A percentile compares a stretch with the other conserved stretches of the same genome.
Evolutionary conservation across 1,140 invertebrate species (phyloP).

Genomic region (Octopus bimaculoides): DNA sequence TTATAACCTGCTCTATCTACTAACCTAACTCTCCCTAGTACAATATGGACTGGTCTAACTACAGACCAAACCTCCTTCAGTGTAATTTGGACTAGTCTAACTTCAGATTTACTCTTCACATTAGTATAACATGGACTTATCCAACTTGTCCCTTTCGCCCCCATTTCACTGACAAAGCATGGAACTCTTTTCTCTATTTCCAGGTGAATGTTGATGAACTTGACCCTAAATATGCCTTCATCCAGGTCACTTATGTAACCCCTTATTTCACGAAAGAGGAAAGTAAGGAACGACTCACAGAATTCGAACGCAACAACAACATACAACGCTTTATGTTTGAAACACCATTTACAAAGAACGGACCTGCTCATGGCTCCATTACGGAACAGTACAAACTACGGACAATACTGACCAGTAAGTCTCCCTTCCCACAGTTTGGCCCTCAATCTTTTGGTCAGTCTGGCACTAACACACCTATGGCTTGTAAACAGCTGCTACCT

Average conservation of each 20-base stretch:
- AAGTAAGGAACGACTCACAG: conserved; percentile 62
- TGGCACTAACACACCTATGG: too few relatives aligned
- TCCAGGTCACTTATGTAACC: conserved; percentile 85
- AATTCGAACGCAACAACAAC: conserved; percentile 86
- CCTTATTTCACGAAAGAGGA: conserved; percentile 76
- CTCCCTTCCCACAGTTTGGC: too few relatives aligned
- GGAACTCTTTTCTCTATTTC: conserved; percentile 23
- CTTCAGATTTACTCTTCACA: too few relatives aligned
- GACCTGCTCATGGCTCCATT: conserved; percentile 72
- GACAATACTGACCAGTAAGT: conserved; percentile 71
- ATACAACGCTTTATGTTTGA: conserved; percentile 86
- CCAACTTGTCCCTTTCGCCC: too few relatives aligned
- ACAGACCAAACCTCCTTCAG: too few relatives aligned
- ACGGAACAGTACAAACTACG: conserved; percentile 85
- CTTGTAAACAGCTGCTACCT: too few relatives aligned
- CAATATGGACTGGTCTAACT: too few relatives aligned
- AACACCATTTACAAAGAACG: conserved; percentile 85
- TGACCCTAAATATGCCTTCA: conserved; percentile 81
- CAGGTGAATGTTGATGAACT: conserved; percentile 75
- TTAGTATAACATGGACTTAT: too few relatives aligned
- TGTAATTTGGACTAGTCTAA: too few relatives aligned
- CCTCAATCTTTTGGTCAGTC: too few relatives aligned
- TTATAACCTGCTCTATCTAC: too few relatives aligned
- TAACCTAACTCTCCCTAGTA: too few relatives aligned
- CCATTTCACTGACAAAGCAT: background rate